Conservation (phyloP, 2,113 vertebrate genomes). For the Microcebus ravelobensis region DNA sequence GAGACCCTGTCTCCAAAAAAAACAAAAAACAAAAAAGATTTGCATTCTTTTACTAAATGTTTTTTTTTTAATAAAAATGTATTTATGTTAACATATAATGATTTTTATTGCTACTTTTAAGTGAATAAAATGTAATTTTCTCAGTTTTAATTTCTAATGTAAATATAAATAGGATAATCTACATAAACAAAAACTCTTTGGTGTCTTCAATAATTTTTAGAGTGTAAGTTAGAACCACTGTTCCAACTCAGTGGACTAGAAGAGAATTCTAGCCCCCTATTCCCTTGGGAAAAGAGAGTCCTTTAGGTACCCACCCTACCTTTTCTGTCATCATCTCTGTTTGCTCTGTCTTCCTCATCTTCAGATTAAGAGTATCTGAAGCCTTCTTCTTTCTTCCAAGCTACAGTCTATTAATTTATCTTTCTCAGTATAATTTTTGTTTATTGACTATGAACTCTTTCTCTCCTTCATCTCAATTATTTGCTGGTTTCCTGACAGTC, state of each 20-base stretch:
- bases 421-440: conserved; percentile 28
- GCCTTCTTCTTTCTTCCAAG: background rate
- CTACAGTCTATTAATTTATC: background rate
- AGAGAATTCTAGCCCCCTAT: background rate
- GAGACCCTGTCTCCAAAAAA: too few relatives aligned
- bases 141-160: conserved; percentile 24
- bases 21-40: background rate
- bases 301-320: background rate
- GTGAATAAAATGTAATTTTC: conserved; percentile 34
- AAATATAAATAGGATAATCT: conserved; percentile 8
- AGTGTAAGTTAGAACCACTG: background rate
- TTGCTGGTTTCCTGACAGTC: conserved; percentile 27
- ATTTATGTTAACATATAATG: conserved; percentile 16
- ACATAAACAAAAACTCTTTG: conserved; percentile 27
- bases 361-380: background rate
- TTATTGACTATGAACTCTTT: conserved; percentile 24
- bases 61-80: conserved; percentile 17
- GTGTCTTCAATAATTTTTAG: conserved; percentile 3
- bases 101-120: conserved; percentile 14
- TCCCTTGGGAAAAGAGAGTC: background rate
- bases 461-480: conserved; percentile 8
- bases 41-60: conserved; percentile 13
- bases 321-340: conserved; percentile 3
- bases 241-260: background rate
- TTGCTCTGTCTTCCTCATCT: background rate